Percentiles rank a stretch among this genome's conserved stretches.
Evolutionary conservation across 2,797 vertebrate species (phyloP).

Genomic region (Zalophus californianus): DNA sequence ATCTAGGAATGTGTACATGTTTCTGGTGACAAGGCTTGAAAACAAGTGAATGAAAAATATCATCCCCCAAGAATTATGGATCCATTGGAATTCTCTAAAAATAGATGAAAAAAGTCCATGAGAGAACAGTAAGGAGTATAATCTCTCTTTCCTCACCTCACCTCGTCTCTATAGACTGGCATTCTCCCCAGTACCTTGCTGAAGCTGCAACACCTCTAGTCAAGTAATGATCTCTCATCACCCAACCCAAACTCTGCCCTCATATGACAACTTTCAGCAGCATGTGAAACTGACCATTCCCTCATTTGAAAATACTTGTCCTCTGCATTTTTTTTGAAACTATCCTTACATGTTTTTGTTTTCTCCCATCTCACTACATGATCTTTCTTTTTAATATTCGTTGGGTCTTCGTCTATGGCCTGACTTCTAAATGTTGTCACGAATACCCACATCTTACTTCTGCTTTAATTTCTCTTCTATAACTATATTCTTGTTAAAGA

Average conservation of each 20-base stretch:
- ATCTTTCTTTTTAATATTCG: neutral
- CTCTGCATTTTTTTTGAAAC: neutral
- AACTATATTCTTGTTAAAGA: neutral
- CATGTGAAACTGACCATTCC: neutral
- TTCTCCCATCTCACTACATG: neutral
- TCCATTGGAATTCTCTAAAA: neutral
- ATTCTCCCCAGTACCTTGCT: neutral
- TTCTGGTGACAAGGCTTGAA: neutral
- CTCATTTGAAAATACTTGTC: neutral
- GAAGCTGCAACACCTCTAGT: neutral
- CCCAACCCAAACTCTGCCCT: neutral
- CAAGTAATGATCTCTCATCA: neutral
- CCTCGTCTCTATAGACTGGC: neutral
- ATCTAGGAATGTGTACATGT: neutral
- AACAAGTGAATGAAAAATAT: neutral
- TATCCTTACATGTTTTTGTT: neutral
- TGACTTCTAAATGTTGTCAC: neutral
- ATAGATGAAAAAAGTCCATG: neutral
- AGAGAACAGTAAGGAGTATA: neutral
- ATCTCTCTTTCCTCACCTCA: neutral
- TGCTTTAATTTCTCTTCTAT: neutral
- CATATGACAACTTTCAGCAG: neutral
- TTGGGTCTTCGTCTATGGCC: neutral
- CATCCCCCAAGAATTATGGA: neutral
- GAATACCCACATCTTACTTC: neutral